A percentile compares a stretch with the other conserved stretches of the same genome.
Conservation (phyloP, 1,140 invertebrate genomes). For the Microplitis demolitor region DNA sequence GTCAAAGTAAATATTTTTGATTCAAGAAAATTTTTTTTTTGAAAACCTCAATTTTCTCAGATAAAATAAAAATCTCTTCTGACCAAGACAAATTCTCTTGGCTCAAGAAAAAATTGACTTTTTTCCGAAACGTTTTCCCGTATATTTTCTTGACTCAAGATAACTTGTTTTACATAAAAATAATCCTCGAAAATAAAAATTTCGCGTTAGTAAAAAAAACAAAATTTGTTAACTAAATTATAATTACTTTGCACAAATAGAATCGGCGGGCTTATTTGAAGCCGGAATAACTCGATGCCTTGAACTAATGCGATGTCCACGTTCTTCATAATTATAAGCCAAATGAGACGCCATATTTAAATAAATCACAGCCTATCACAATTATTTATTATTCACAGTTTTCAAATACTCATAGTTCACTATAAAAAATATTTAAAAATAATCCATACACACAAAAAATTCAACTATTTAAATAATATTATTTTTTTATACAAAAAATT, state of each 20-base stretch:
- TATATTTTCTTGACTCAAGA: no score
- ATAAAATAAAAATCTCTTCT: no score
- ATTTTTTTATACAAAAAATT: background rate
- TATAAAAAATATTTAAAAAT: background rate
- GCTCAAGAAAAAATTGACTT: no score
- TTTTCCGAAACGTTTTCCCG: no score
- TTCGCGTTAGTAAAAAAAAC: background rate
- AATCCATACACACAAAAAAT: no score
- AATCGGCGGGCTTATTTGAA: slow-evolving; percentile 48
- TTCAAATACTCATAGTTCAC: background rate
- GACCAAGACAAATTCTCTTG: no score
- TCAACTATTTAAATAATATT: no score
- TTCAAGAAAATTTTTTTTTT: no score
- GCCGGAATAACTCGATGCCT: slow-evolving; percentile 46
- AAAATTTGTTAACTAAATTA: background rate
- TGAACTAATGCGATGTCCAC: slow-evolving; percentile 47
- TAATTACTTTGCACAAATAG: slow-evolving; percentile 52
- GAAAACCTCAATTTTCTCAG: no score
- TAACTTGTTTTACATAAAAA: no score
- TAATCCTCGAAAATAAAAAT: no score
- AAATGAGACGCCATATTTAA: slow-evolving; percentile 50
- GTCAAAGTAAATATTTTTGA: no score
- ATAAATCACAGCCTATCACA: slow-evolving; percentile 17
- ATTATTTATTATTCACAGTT: background rate
- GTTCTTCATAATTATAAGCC: slow-evolving; percentile 54